Evolutionary conservation across 2,888 invertebrate genomes (phyloP).

Genomic region (Tiliacea aurago): DNA sequence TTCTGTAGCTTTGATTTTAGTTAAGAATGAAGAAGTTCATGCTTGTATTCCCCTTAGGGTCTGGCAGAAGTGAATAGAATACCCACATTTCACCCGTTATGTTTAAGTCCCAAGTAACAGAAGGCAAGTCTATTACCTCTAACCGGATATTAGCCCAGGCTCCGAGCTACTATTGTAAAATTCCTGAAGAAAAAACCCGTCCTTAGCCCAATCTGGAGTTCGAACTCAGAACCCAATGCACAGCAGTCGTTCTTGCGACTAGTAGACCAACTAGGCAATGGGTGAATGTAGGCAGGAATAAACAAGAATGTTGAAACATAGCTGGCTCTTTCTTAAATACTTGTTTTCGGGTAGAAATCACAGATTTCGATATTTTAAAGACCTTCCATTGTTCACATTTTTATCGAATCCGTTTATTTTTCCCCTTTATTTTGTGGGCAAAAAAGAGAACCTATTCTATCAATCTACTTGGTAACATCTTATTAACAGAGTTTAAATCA

Average conservation of each 20-base stretch:
- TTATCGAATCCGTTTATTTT: background rate
- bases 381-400: background rate
- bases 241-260: background rate
- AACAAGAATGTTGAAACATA: background rate
- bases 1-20: background rate
- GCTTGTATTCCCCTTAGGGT: background rate
- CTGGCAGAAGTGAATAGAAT: background rate
- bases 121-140: no score
- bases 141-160: background rate
- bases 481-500: background rate
- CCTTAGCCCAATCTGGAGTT: background rate
- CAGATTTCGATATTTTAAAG: background rate
- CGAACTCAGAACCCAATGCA: background rate
- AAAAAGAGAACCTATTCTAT: background rate
- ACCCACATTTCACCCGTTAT: background rate
- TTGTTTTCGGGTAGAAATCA: background rate
- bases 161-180: no score
- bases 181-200: background rate
- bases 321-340: background rate
- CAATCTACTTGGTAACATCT: no score
- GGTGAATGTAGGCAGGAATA: background rate
- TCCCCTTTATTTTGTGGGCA: background rate
- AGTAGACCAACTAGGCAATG: background rate
- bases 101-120: background rate
- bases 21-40: background rate